These are phyloP conservation scores for Drosophila ezoana DNA, from an alignment of 2,888 invertebrate species.

Conservation along the genomic window DNA sequence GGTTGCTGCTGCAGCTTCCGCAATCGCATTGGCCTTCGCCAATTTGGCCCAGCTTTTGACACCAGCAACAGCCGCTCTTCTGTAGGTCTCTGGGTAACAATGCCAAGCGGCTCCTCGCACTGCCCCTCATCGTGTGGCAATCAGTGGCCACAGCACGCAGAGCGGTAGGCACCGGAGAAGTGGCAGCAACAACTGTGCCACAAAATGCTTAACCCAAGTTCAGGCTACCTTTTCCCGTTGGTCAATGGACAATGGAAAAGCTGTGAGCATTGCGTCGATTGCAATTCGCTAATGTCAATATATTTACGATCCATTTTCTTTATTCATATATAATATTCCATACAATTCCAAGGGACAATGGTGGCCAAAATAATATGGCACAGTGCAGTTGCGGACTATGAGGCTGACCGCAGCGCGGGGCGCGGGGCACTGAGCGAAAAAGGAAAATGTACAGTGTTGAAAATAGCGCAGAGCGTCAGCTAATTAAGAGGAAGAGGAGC, in stretches of 20 bases:
- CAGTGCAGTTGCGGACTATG: not conserved
- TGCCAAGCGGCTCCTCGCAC: constrained; percentile 25
- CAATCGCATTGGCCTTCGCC: constrained; percentile 55
- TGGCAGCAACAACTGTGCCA: constrained; percentile 12
- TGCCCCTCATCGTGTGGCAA: constrained; percentile 11
- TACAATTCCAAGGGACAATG: constrained; percentile 7
- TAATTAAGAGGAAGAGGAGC: constrained; percentile 25
- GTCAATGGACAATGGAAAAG: not conserved
- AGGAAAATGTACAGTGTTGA: constrained; percentile 36
- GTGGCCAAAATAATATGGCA: not conserved
- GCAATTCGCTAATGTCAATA: not conserved
- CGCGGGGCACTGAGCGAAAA: constrained; percentile 1
- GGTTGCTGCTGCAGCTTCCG: constrained; percentile 56
- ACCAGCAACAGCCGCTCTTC: constrained; percentile 30
- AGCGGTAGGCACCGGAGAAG: not conserved
- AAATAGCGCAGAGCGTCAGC: constrained; percentile 40
- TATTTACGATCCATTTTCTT: not conserved
- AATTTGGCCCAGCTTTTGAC: constrained; percentile 44
- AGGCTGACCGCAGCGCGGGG: not conserved
- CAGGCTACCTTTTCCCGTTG: not conserved
- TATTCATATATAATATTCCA: not conserved
- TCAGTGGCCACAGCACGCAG: constrained; percentile 11
- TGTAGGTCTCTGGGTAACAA: constrained; percentile 61
- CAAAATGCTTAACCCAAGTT: constrained; percentile 5
- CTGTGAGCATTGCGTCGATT: not conserved